Conservation (phyloP, 2,797 vertebrate genomes). For the Sebastes vulpes region DNA sequence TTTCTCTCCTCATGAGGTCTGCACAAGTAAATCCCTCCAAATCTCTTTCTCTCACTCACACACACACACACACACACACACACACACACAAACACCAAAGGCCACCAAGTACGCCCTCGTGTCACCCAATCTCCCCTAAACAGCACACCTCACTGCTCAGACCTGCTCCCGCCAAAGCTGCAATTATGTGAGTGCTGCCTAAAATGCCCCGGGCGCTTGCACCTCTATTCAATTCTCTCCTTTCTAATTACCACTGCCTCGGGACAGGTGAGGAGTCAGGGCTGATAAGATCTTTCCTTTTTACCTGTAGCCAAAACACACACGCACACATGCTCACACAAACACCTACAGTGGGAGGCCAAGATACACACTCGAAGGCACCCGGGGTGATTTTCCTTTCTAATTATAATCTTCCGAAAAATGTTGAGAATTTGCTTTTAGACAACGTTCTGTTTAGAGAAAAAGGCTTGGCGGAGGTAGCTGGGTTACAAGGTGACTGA, state of each 20-base stretch:
- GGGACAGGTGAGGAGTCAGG: slow-evolving; percentile 92
- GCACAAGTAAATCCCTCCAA: slow-evolving; percentile 80
- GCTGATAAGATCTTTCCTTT: slow-evolving; percentile 90
- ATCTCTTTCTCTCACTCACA: slow-evolving; percentile 50
- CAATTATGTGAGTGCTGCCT: slow-evolving; percentile 90
- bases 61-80: slow-evolving; percentile 15
- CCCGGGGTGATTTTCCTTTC: slow-evolving; percentile 85
- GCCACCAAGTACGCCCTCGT: slow-evolving; percentile 80
- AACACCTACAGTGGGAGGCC: slow-evolving; percentile 53
- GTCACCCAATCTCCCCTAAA: slow-evolving; percentile 87
- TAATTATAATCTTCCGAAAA: slow-evolving; percentile 90
- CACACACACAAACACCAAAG: slow-evolving; percentile 56
- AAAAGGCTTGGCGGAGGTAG: slow-evolving; percentile 38
- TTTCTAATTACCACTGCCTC: slow-evolving; percentile 91
- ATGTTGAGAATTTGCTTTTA: slow-evolving; percentile 87
- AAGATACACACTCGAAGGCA: slow-evolving; percentile 59
- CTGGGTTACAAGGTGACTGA: slow-evolving; percentile 51
- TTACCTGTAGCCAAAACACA: slow-evolving; percentile 89
- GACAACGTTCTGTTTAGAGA: slow-evolving; percentile 79
- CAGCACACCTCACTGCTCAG: slow-evolving; percentile 87
- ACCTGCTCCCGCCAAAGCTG: slow-evolving; percentile 90
- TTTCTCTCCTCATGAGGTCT: slow-evolving; percentile 74
- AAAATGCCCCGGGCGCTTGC: slow-evolving; percentile 85
- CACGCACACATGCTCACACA: slow-evolving; percentile 51
- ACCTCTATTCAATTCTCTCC: slow-evolving; percentile 89